These are phyloP conservation scores for Dipodomys spectabilis DNA, from an alignment of 2,113 vertebrate species.

Conservation along the genomic window DNA sequence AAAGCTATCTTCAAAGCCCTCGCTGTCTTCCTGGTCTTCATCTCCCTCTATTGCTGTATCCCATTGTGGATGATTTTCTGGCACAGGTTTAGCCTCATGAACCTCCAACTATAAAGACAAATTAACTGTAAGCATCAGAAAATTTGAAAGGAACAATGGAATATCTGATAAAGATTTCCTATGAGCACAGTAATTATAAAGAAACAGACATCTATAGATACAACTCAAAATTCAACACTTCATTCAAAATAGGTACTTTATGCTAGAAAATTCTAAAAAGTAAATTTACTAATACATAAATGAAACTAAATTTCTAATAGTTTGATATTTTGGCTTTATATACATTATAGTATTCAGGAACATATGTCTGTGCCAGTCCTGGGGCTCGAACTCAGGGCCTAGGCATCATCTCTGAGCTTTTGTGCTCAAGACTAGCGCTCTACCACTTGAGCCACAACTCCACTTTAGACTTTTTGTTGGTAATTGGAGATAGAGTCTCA, in stretches of 20 bases:
- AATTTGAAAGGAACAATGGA: background rate
- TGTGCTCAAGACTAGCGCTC: too few species aligned
- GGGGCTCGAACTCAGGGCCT: too few species aligned
- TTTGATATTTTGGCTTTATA: constrained; percentile 19
- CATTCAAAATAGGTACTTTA: background rate
- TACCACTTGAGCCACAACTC: too few species aligned
- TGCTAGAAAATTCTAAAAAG: background rate
- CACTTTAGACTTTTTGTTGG: too few species aligned
- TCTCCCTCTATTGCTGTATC: constrained; percentile 98
- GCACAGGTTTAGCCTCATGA: constrained; percentile 97
- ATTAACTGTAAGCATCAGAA: constrained; percentile 37
- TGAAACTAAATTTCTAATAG: background rate
- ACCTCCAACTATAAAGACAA: constrained; percentile 93
- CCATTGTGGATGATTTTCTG: constrained; percentile 99
- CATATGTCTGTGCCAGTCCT: background rate
- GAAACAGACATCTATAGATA: background rate
- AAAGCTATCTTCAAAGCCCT: constrained; percentile 99
- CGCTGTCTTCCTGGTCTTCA: constrained; percentile 98
- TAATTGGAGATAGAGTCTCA: too few species aligned
- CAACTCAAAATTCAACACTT: constrained; percentile 46
- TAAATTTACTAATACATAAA: background rate
- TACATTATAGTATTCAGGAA: background rate
- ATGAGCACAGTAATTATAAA: constrained; percentile 35
- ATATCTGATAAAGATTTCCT: constrained; percentile 39
- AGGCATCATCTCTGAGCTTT: too few species aligned